Evolutionary conservation across 1,140 invertebrate species (phyloP).

Genomic region (Drosophila ohnishii): DNA sequence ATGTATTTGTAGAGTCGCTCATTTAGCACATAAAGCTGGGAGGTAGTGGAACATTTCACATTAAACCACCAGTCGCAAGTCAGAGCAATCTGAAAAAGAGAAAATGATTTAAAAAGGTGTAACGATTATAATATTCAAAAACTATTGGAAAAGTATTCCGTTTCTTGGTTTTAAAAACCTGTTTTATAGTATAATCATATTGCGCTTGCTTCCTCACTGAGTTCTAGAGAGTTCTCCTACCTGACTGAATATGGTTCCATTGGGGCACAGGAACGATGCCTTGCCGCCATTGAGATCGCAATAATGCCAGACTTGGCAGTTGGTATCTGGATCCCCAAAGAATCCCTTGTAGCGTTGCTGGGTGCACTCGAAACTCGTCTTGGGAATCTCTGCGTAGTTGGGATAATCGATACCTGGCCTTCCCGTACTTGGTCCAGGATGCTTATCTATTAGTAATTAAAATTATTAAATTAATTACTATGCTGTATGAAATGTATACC

Average conservation of each 20-base stretch:
- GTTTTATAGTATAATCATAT: too few species aligned
- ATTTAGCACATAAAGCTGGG: slow-evolving; percentile 93
- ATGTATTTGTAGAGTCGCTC: slow-evolving; percentile 95
- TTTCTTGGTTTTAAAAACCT: too few species aligned
- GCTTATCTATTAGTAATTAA: slow-evolving; percentile 55
- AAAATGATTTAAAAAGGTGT: neutral
- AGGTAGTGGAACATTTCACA: slow-evolving; percentile 91
- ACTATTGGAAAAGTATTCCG: too few species aligned
- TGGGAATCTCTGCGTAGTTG: slow-evolving; percentile 89
- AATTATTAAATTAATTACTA: neutral
- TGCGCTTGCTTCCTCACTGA: too few species aligned
- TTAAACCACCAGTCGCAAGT: slow-evolving; percentile 98
- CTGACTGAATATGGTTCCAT: slow-evolving; percentile 96
- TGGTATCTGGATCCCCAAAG: slow-evolving; percentile 93
- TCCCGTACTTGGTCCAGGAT: slow-evolving; percentile 86
- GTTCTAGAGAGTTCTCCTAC: slow-evolving; percentile 70
- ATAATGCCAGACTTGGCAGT: slow-evolving; percentile 95
- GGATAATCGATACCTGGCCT: slow-evolving; percentile 93
- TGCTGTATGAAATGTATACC: neutral
- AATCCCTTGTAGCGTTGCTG: slow-evolving; percentile 94
- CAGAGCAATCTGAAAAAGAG: slow-evolving; percentile 84
- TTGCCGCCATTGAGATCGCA: slow-evolving; percentile 95
- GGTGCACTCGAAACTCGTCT: slow-evolving; percentile 92
- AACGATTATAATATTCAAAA: neutral
- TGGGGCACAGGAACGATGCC: slow-evolving; percentile 94